A percentile compares a stretch with the other conserved stretches of the same genome.
Conservation (phyloP, 35 echinoderm and acorn worm species). For the Ophioderma brevispina region DNA sequence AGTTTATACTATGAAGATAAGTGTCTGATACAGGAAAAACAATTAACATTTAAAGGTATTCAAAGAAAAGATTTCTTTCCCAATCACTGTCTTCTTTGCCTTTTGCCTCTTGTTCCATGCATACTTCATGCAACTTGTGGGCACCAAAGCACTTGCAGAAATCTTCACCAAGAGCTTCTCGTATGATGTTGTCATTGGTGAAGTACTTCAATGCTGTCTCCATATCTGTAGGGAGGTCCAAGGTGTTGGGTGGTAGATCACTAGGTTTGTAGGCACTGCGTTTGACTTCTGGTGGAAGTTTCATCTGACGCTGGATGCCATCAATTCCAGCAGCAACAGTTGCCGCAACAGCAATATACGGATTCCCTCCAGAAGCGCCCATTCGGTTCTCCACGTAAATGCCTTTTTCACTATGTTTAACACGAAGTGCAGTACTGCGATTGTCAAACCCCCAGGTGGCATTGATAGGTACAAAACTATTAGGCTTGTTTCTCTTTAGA, state of each 20-base stretch:
- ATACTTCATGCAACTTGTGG: constrained; percentile 70
- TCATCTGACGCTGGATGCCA: too few species aligned
- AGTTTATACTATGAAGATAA: too few species aligned
- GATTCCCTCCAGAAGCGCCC: constrained; percentile 71
- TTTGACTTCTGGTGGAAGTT: constrained; percentile 40
- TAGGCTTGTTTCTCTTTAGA: not conserved
- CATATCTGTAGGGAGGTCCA: constrained; percentile 57
- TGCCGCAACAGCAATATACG: too few species aligned
- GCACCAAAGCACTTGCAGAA: constrained; percentile 73
- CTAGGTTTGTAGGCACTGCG: constrained; percentile 47
- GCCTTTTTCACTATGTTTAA: constrained; percentile 50
- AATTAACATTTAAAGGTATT: too few species aligned
- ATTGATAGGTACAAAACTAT: too few species aligned
- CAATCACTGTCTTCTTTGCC: not conserved
- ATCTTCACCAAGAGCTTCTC: too few species aligned
- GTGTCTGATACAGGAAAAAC: too few species aligned
- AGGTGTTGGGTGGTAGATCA: constrained; percentile 52
- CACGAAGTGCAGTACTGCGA: constrained; percentile 56
- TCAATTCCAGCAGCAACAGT: too few species aligned
- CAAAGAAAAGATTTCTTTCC: not conserved
- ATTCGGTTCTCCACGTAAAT: constrained; percentile 83
- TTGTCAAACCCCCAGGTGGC: constrained; percentile 91
- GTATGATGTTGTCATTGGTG: too few species aligned
- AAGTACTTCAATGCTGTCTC: constrained; percentile 73
- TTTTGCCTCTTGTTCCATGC: constrained; percentile 38